Base-by-base conservation (phyloP, 1,140 invertebrate species). In the Aphelinus atriplicis region DNA sequence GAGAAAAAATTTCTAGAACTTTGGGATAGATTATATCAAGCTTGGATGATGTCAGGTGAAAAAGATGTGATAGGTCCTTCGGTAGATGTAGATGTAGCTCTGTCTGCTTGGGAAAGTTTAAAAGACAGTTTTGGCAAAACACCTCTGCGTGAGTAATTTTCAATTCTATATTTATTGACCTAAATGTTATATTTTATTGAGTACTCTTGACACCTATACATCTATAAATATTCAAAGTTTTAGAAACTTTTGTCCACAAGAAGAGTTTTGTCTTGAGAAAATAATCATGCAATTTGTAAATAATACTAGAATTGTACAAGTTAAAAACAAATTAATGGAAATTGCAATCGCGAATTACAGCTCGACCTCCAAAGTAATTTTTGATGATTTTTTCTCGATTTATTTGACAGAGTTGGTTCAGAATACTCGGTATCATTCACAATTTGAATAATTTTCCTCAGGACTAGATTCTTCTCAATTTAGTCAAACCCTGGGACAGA, bases 1-100 rank as follows among this genome's bases (percentile, higher is more conserved):
- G 97, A 99, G 84, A 92, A 93, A 78, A 96, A 98, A 89, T 93
- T 98, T 2, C 89, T 98, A 48, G 95, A 98, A 86, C 89, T 98
- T 9, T 97, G 96, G 94, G 97, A 99, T 83, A 90, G 95, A 78
- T 90, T 98, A 1, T 98, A 98, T 85, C 95, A 96, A 83, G 93
- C 95, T 64, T 98, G 95, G 95, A 93, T 96, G 84, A 92, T 93
- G 83, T 91, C 92, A 2, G 88, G 87, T 76, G 88, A 89, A 10
- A 85, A 88, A 77, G 85, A 89, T 74, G 82, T 85, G 42, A 88
- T 91, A 60, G 94, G 94, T 0, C 94, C 94, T 1, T 84, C 81
- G 7, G 87, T 87, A 4, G 90, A 93, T 78, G 91, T 93, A 3
- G 90, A 92, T 69, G 87, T 90, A 48, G 90, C 91, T 62, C n/a